Base-by-base conservation (phyloP, 2,113 vertebrate species). In the Ictidomys tridecemlineatus region DNA sequence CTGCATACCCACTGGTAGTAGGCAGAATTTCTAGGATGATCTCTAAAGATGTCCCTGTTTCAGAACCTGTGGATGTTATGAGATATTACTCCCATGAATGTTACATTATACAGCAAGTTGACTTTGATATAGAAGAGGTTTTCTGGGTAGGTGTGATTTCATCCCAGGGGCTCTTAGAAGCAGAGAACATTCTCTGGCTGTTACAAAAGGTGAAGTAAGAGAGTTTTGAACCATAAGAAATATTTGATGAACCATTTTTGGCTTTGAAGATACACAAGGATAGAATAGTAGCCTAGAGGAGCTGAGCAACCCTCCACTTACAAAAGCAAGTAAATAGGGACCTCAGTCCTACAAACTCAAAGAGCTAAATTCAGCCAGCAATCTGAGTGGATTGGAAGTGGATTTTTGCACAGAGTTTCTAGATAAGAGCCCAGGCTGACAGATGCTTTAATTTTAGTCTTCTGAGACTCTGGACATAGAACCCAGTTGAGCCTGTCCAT, bases 181-280 rank as follows among this genome's bases (percentile, higher is more conserved):
- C 56, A 95, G 63, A 88, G 70, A 53, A 84, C 30, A 69, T 78
- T 90, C 32, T 42, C 24, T 72, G 56, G 9, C 30, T 92, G 45
- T 32, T 45, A 45, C 39, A 83, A 37, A 79, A 10, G 63, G 53
- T 53, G 18, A 93, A 85, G 22, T 86, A 37, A 73, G 30, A 73
- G 32, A 84, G 2, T 89, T n/a, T 39, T 18, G 37, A 85, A 78
- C 37, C 32, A 58, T 56, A 58, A 65, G 45, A 85, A 65, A 82
- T 13, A 69, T 17, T 72, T 82, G 32, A 83, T 72, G 10, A 17
- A 39, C 14, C 34, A 56, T 53, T 77, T 77, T 63, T 91, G 83
- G 30, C 37, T 89, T 93, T 93, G 48, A 93, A 74, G 88, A 76
- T 93, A 18, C 56, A 7, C 34, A 91, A 70, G 9, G 26, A 76